Percentiles rank a stretch among this genome's conserved stretches.
These are phyloP conservation scores for Chromis chromis DNA, from an alignment of 2,797 vertebrate genomes.

Conservation along the genomic window DNA sequence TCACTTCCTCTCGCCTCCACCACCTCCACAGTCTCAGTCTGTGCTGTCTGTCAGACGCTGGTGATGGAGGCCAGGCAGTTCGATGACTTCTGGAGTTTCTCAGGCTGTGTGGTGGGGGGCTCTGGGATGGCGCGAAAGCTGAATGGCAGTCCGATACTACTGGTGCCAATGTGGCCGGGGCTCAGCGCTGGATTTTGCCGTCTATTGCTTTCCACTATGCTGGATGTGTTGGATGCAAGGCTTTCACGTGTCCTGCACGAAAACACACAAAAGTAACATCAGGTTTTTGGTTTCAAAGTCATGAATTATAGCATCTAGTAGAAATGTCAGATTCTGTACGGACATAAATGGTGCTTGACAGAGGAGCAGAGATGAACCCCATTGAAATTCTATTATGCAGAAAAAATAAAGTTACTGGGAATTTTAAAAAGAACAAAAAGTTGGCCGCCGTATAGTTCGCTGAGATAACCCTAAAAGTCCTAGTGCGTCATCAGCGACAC, in stretches of 20 bases:
- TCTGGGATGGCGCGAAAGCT: slow-evolving; percentile 94
- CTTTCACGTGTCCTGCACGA: slow-evolving; percentile 94
- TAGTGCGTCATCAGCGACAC: too few relatives aligned
- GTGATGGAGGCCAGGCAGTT: slow-evolving; percentile 99
- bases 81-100: slow-evolving; percentile 98
- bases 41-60: slow-evolving; percentile 92
- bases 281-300: slow-evolving; percentile 4
- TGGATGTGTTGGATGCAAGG: slow-evolving; percentile 99
- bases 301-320: too few relatives aligned
- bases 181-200: slow-evolving; percentile 97
- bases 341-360: too few relatives aligned
- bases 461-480: too few relatives aligned
- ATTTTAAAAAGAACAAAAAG: too few relatives aligned
- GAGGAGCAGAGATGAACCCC: too few relatives aligned
- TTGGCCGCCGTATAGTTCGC: too few relatives aligned
- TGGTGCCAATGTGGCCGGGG: slow-evolving; percentile 93
- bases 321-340: too few relatives aligned
- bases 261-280: slow-evolving; percentile 22
- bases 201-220: slow-evolving; percentile 99
- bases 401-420: too few relatives aligned
- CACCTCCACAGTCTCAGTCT: slow-evolving; percentile 65
- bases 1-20: slow-evolving; percentile 64
- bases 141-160: slow-evolving; percentile 91
- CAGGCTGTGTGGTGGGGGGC: slow-evolving; percentile 90
- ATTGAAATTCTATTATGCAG: too few relatives aligned